Evolutionary conservation across 2,888 invertebrate species (phyloP), one percentile per base, ranked within the genome.

Genomic region (Formica aserva): DNA sequence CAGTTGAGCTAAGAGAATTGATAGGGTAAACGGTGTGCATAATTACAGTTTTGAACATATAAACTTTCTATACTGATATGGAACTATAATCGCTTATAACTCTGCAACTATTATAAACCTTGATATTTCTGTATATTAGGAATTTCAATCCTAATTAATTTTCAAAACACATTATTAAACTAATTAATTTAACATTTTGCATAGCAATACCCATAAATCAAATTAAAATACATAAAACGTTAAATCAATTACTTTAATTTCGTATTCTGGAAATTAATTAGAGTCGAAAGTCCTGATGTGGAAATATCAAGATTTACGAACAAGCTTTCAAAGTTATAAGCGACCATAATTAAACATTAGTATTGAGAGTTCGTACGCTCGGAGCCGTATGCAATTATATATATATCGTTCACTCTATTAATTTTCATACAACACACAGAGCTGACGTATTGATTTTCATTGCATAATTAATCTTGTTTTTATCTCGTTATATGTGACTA

Each of bases 351-450:
- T 72, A 38, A 55, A 55, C 9, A 67, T 48, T 15, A 3, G 29
- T 9, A 35, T 52, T 4, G 15, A 72, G 38, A 72, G 52, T 55
- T 72, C 2, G 22, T 22, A 13, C n/a, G n/a, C 35, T 52, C 55
- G 55, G 5, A n/a, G 15, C 3, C 18, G 15, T 22, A 11, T 55
- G 18, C 11, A 15, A 26, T 48, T 55, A 35, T 11, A 15, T 9
- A 38, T 35, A 35, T 35, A 71, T 8, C 35, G 18, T 38, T 57
- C 22, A 35, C 55, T 71, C 55, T 72, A 72, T 57, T 72, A 72
- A 72, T 72, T 71, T 55, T 35, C 35, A 35, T 55, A 35, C 35
- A 35, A 35, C 35, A 35, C 35, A 6, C 35, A 57, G 35, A 72
- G 22, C 32, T 35, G 22, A 71, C 15, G 55, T 15, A 72, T 57